phyloP scores from a whole-genome alignment of 2,797 vertebrate species.

The Sebastes hubbsi region DNA sequence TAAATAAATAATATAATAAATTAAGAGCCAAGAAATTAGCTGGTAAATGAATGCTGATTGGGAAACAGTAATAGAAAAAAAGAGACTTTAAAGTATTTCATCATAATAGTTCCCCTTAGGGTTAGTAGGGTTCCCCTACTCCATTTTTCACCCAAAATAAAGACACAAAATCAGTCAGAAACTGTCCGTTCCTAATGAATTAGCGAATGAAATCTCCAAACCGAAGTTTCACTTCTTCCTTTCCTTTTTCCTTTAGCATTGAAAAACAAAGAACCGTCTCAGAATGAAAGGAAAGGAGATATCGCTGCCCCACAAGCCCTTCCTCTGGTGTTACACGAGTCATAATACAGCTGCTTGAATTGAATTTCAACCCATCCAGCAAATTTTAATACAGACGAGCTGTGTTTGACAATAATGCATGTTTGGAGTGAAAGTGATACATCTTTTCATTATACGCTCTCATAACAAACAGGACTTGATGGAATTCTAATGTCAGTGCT shows the following conservation, averaged over 20 bases:
- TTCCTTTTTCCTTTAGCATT: background rate
- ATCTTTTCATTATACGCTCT: constrained; percentile 26
- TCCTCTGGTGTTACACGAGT: background rate
- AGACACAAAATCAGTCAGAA: background rate
- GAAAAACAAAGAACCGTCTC: background rate
- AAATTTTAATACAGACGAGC: background rate
- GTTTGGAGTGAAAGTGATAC: constrained; percentile 4
- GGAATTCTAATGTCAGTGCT: background rate
- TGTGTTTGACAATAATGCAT: constrained; percentile 5
- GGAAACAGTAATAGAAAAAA: background rate
- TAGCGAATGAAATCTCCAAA: background rate
- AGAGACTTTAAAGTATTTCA: background rate
- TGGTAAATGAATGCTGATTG: background rate
- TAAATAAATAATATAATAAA: background rate
- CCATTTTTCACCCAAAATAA: background rate
- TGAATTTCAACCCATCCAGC: background rate
- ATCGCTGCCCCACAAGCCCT: background rate
- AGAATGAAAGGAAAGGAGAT: background rate
- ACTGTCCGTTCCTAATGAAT: background rate
- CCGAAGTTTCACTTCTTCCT: background rate
- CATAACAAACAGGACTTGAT: background rate
- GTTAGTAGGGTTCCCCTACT: background rate
- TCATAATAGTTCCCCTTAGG: background rate
- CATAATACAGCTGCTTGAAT: background rate
- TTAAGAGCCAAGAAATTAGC: background rate